These are phyloP conservation scores for Mionectes olivaceus DNA, from an alignment of 2,797 vertebrate genomes.

Conservation along the genomic window DNA sequence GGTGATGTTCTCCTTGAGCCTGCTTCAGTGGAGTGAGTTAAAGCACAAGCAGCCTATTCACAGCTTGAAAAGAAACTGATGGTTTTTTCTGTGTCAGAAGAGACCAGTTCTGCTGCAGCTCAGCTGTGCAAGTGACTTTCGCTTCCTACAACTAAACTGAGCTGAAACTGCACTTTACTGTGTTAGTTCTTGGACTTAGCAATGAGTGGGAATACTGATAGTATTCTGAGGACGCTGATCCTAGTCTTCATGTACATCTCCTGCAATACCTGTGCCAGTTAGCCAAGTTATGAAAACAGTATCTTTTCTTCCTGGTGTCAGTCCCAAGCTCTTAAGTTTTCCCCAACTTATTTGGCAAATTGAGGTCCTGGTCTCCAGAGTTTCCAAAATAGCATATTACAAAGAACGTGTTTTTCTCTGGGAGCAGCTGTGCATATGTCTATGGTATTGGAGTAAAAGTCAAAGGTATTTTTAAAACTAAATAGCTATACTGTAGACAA, in stretches of 20 bases:
- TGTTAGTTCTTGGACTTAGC: background rate
- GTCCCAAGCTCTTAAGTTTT: background rate
- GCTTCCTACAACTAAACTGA: background rate
- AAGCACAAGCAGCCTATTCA: background rate
- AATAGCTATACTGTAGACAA: background rate
- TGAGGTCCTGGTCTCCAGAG: background rate
- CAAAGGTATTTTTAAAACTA: background rate
- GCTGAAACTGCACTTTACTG: background rate
- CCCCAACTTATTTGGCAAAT: background rate
- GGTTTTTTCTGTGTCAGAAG: background rate
- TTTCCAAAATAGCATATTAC: background rate
- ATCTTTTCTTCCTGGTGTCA: background rate
- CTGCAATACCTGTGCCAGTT: background rate
- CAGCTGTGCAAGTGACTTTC: background rate
- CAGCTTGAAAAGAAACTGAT: background rate
- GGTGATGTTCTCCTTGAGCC: background rate
- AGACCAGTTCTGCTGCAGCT: background rate
- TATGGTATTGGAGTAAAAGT: background rate
- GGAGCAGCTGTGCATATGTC: background rate
- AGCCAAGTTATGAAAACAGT: background rate
- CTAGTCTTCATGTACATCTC: fast-evolving
- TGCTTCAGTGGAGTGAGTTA: background rate
- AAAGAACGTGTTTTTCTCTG: background rate
- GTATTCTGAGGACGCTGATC: background rate
- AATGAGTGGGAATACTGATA: background rate